Conservation (phyloP, 2,888 invertebrate genomes). For the Euspilapteryx auroguttella region DNA sequence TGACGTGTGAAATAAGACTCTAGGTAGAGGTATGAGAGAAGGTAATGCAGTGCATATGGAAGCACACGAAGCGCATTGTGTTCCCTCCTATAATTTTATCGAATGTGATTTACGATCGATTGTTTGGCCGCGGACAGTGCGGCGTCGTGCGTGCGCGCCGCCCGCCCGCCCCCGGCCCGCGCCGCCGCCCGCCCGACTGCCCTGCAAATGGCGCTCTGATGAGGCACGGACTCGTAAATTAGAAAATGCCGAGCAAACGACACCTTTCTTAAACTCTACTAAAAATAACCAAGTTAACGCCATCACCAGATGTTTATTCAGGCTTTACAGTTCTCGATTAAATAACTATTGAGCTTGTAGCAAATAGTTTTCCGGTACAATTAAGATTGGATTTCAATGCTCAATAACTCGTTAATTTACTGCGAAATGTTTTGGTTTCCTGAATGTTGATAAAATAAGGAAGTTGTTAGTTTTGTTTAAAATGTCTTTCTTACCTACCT, state of each 20-base stretch:
- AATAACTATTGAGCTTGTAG: constrained; percentile 23
- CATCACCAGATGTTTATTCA: too few species aligned
- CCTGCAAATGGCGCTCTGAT: not conserved
- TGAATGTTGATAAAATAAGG: too few species aligned
- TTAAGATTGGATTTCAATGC: constrained; percentile 49
- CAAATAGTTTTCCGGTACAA: constrained; percentile 49
- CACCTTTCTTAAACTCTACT: too few species aligned
- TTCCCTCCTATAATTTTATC: constrained; percentile 62
- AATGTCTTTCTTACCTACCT: too few species aligned
- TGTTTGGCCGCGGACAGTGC: constrained; percentile 54
- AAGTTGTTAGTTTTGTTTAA: too few species aligned
- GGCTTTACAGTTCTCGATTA: too few species aligned
- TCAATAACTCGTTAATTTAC: constrained; percentile 21
- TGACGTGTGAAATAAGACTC: constrained; percentile 43
- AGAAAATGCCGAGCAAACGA: too few species aligned
- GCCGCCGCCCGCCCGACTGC: too few species aligned
- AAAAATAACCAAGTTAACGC: too few species aligned
- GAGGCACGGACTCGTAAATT: not conserved
- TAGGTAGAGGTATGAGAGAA: constrained; percentile 35
- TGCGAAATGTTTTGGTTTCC: constrained; percentile 9
- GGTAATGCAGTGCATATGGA: constrained; percentile 38
- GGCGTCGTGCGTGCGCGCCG: constrained; percentile 35
- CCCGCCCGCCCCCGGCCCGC: too few species aligned
- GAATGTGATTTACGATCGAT: constrained; percentile 61
- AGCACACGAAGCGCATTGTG: constrained; percentile 45